Evolutionary conservation across 35 echinoderm and acorn worm genomes (phyloP).

Genomic region (Nesometra sesokonis): DNA sequence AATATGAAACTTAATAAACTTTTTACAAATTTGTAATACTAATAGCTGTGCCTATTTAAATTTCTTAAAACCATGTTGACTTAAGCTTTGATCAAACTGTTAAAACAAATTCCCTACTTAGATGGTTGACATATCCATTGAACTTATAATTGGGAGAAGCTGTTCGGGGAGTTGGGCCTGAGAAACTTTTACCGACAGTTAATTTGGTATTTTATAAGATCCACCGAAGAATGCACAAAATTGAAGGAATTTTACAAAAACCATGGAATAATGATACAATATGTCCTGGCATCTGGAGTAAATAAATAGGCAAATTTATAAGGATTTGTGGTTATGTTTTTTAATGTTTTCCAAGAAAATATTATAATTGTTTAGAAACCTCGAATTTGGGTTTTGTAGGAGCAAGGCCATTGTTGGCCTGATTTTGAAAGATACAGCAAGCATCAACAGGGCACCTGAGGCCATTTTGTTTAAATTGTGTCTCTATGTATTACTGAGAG

Average conservation of each 20-base stretch:
- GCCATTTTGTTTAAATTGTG: too few species aligned
- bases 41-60: too few species aligned
- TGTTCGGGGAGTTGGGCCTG: background rate
- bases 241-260: background rate
- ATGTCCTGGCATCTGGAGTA: background rate
- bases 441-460: too few species aligned
- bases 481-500: too few species aligned
- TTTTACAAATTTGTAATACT: too few species aligned
- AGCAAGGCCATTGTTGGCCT: too few species aligned
- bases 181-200: background rate
- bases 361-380: too few species aligned
- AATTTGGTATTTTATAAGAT: background rate
- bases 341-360: too few species aligned
- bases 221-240: background rate
- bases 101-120: background rate
- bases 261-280: background rate
- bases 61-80: background rate
- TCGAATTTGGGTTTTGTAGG: too few species aligned
- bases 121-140: background rate
- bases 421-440: too few species aligned
- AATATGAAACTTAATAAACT: too few species aligned
- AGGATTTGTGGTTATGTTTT: too few species aligned
- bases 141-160: background rate
- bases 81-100: background rate
- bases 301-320: background rate